Conservation (phyloP, 2,888 invertebrate species). For the Andrena trimmerana region DNA sequence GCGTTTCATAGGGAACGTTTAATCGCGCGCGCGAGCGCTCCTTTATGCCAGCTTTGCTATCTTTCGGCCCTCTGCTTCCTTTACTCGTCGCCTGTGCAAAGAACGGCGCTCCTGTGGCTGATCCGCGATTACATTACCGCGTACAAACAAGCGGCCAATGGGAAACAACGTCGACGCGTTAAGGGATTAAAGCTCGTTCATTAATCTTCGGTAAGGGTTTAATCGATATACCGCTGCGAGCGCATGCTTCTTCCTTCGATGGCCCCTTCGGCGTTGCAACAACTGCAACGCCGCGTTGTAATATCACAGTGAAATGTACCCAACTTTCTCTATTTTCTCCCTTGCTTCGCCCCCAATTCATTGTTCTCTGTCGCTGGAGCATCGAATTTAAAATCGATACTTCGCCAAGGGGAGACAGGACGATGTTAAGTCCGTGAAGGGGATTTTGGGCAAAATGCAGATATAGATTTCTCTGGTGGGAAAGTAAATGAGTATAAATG, state of each 20-base stretch:
- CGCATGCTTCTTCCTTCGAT: conserved; percentile 1
- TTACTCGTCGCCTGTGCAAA: conserved; percentile 31
- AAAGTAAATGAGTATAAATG: no score
- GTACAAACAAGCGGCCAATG: conserved; percentile 29
- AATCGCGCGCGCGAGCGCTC: conserved; percentile 33
- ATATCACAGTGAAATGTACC: not conserved
- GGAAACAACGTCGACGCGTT: conserved; percentile 39
- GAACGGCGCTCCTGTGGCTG: conserved; percentile 32
- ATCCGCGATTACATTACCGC: conserved; percentile 49
- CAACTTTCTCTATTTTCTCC: not conserved
- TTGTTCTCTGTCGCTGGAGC: not conserved
- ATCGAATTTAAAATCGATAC: no score
- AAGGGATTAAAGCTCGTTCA: conserved; percentile 45
- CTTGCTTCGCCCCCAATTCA: not conserved
- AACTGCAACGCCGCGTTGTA: not conserved
- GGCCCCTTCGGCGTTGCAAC: not conserved
- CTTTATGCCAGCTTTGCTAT: conserved; percentile 52
- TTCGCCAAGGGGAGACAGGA: no score
- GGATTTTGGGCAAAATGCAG: no score
- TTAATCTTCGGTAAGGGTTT: conserved; percentile 53
- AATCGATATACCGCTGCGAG: conserved; percentile 21
- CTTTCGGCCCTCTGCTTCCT: conserved; percentile 22
- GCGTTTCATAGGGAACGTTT: conserved; percentile 52
- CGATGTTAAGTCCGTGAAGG: no score
- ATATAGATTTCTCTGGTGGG: no score